A percentile compares a stretch with the other conserved stretches of the same genome.
Conservation (phyloP, 1,140 invertebrate genomes). For the Brachystomella parvula region DNA sequence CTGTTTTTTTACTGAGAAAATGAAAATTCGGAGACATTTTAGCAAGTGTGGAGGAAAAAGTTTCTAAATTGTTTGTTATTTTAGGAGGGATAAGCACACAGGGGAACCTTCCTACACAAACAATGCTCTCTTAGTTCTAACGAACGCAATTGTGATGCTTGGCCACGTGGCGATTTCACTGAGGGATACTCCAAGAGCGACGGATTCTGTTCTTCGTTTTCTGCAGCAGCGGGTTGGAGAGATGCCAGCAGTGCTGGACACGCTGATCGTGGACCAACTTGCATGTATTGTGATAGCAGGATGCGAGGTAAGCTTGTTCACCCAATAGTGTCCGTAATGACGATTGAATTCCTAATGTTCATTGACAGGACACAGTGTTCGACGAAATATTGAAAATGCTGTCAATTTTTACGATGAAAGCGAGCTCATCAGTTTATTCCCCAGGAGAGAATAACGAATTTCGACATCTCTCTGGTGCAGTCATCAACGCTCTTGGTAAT, state of each 20-base stretch:
- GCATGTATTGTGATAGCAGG: slow-evolving; percentile 94
- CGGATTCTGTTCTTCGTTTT: slow-evolving; percentile 91
- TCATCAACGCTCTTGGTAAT: slow-evolving; percentile 87
- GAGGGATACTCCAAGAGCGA: slow-evolving; percentile 66
- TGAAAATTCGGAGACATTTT: background rate
- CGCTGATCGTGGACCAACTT: slow-evolving; percentile 90
- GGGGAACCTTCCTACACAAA: background rate
- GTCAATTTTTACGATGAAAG: slow-evolving; percentile 86
- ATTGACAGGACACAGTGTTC: slow-evolving; percentile 60
- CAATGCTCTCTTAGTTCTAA: slow-evolving; percentile 80
- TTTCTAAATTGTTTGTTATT: background rate
- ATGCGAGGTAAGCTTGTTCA: slow-evolving; percentile 52
- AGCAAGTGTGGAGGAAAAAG: background rate
- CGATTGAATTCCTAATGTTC: slow-evolving; percentile 6
- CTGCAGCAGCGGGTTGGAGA: slow-evolving; percentile 93
- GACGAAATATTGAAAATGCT: slow-evolving; percentile 98
- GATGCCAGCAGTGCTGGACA: slow-evolving; percentile 72
- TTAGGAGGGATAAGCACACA: background rate
- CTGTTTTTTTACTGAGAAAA: background rate
- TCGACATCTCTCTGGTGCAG: slow-evolving; percentile 82
- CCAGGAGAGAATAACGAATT: slow-evolving; percentile 48
- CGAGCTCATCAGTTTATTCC: slow-evolving; percentile 75
- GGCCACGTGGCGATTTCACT: slow-evolving; percentile 84
- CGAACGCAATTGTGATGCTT: slow-evolving; percentile 94
- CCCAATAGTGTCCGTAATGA: background rate